A percentile compares a stretch with the other conserved stretches of the same genome.
These are phyloP conservation scores for Antennarius maculatus DNA, from an alignment of 2,797 vertebrate species.

Conservation along the genomic window DNA sequence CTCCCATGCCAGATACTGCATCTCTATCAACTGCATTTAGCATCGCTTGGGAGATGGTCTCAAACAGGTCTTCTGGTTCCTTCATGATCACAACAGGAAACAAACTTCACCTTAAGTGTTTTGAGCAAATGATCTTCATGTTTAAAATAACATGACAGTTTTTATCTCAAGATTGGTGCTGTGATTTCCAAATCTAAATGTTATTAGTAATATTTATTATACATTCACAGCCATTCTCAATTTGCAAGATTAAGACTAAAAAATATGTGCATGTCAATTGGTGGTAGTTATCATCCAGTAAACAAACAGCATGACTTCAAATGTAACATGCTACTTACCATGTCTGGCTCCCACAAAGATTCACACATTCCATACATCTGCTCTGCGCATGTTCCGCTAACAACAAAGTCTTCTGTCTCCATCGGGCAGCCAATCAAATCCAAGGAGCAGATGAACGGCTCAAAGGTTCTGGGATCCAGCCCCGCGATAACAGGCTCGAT, in stretches of 20 bases:
- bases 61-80: slow-evolving; percentile 95
- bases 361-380: slow-evolving; percentile 99
- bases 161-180: background rate
- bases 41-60: slow-evolving; percentile 98
- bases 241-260: background rate
- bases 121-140: background rate
- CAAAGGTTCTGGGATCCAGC: slow-evolving; percentile 88
- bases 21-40: slow-evolving; percentile 95
- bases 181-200: background rate
- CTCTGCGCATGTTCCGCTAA: slow-evolving; percentile 96
- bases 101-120: background rate
- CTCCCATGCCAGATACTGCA: slow-evolving; percentile 97
- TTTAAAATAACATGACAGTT: background rate
- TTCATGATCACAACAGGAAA: slow-evolving; percentile 54
- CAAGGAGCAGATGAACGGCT: slow-evolving; percentile 96
- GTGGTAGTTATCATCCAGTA: background rate
- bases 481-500: slow-evolving; percentile 96
- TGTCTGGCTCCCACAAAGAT: slow-evolving; percentile 95
- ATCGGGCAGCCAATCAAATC: slow-evolving; percentile 98
- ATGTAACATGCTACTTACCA: slow-evolving; percentile 83
- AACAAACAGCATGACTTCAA: background rate
- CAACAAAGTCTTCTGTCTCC: slow-evolving; percentile 98
- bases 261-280: background rate
- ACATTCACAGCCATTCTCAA: no score
- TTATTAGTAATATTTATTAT: no score